Evolutionary conservation across 2,888 invertebrate genomes (phyloP), one percentile per base, ranked within the genome.

Genomic region (Actias luna): DNA sequence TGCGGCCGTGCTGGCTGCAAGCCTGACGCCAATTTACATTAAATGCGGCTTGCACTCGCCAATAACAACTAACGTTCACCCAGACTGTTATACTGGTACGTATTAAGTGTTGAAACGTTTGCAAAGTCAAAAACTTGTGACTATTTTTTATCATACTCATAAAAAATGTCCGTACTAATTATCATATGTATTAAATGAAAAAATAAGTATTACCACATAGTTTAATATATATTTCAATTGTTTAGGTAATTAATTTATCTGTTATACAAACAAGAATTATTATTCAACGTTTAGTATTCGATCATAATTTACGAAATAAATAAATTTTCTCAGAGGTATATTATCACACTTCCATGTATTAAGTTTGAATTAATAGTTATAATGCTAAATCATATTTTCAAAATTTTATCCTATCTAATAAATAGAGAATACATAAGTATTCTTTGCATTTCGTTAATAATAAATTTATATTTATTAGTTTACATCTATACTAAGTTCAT

Each of bases 1-100:
- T 82, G 83, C 85, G 83, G 81, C 76, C 71, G 78, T 76, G 72
- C 75, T 71, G 74, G 77, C 77, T 79, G 79, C 74, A 74, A 74
- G 74, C 73, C 79, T 84, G 83, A 82, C 83, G 83, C 82, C 85
- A 86, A 91, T 90, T 91, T 90, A 86, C 89, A 90, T 91, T 89
- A 89, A 90, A 89, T 86, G 89, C 89, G 89, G 89, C 82, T 78
- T 80, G 81, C 82, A 75, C 76, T 81, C 78, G 77, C 82, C 78
- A 83, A 85, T 85, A 86, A 88, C 88, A 89, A 84, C 83, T 87
- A 82, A 84, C 83, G 87, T 81, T 85, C 75, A 74, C 74, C 69
- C 69, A 73, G 75, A 77, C 78, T 75, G 73, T 78, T 70, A 74
- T 76, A 75, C 78, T 73, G 77, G 73, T 77, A 73, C 76, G 75